Conservation (phyloP, 2,113 vertebrate genomes). For the Elachura formosa region DNA sequence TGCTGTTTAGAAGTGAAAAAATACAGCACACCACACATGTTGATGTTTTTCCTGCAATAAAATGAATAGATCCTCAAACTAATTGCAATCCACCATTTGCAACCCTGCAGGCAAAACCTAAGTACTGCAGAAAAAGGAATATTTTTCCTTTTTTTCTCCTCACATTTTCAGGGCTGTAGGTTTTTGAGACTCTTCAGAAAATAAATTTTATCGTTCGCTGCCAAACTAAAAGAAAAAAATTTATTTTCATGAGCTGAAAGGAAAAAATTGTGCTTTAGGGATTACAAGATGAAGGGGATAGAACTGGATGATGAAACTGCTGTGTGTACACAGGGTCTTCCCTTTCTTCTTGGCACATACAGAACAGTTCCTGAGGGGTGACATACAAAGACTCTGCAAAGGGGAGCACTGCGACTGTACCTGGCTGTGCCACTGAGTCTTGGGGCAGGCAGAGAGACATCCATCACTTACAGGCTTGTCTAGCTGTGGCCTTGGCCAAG, state of each 20-base stretch:
- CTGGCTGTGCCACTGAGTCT: not conserved
- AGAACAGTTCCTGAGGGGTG: not conserved
- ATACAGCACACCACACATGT: not conserved
- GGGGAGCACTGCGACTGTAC: not conserved
- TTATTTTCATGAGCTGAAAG: not conserved
- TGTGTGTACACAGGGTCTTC: not conserved
- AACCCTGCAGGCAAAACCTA: not conserved
- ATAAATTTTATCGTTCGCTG: not conserved
- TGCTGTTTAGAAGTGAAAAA: not conserved
- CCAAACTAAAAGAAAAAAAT: not conserved
- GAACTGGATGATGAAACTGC: not conserved
- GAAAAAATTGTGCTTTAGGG: not conserved
- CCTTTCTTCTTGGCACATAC: not conserved
- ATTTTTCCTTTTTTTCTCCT: not conserved
- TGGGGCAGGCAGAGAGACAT: not conserved
- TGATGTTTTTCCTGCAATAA: conserved; percentile 15
- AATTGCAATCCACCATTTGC: not conserved
- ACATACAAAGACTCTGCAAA: not conserved
- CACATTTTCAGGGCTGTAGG: not conserved
- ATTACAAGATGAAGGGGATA: not conserved
- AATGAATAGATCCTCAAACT: not conserved
- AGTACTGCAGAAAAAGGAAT: not conserved
- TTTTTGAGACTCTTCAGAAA: not conserved
- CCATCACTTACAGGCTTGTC: not conserved
- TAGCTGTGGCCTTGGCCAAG: accelerated